A percentile compares a stretch with the other conserved stretches of the same genome.
phyloP scores from a whole-genome alignment of 2,888 invertebrate genomes.

The Eutolmus rufibarbis region DNA sequence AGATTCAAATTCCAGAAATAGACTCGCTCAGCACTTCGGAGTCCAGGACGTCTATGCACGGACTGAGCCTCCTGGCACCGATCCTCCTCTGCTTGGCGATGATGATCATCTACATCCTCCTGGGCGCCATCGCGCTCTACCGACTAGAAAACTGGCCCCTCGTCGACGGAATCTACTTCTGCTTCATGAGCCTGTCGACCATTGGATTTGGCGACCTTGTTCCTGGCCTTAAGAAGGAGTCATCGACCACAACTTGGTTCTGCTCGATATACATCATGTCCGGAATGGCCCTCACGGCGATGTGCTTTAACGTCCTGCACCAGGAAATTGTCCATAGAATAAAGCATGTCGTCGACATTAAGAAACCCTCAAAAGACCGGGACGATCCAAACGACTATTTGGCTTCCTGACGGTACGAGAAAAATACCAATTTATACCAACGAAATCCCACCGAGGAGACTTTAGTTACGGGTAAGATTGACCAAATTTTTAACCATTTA shows the following conservation, averaged over 20 bases:
- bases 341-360: conserved; percentile 67
- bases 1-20: conserved; percentile 65
- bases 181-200: conserved; percentile 93
- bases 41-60: conserved; percentile 76
- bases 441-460: conserved; percentile 69
- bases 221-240: conserved; percentile 68
- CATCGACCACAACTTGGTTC: conserved; percentile 81
- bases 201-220: conserved; percentile 90
- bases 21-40: conserved; percentile 76
- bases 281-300: conserved; percentile 86
- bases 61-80: conserved; percentile 87
- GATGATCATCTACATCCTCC: conserved; percentile 89
- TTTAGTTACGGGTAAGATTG: conserved; percentile 62
- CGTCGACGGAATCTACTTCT: conserved; percentile 91
- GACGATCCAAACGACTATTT: conserved; percentile 53
- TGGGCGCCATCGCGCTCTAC: conserved; percentile 87
- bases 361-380: conserved; percentile 53
- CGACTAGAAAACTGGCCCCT: conserved; percentile 90
- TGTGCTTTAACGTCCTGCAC: conserved; percentile 90
- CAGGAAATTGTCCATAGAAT: conserved; percentile 86
- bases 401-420: conserved; percentile 61
- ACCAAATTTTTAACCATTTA: background rate
- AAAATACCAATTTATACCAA: conserved; percentile 62
- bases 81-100: conserved; percentile 87
- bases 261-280: conserved; percentile 87